A percentile compares a stretch with the other conserved stretches of the same genome.
These are phyloP conservation scores for Panthera tigris DNA, from an alignment of 2,113 vertebrate species.

Conservation along the genomic window DNA sequence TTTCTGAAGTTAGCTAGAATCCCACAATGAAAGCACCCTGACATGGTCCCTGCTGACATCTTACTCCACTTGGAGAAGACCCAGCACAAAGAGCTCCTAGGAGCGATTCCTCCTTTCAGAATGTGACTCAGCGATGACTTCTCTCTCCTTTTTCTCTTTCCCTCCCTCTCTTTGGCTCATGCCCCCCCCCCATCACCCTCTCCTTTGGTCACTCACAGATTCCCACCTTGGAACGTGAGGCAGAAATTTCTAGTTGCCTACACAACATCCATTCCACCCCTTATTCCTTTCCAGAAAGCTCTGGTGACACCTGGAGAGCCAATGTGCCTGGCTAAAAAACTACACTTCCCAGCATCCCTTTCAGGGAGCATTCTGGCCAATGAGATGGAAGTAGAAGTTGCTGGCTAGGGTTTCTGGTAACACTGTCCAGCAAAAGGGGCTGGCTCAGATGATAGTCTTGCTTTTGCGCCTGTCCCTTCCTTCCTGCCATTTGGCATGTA, in stretches of 20 bases:
- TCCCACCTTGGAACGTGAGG: background rate
- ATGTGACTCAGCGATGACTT: background rate
- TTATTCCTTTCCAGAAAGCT: background rate
- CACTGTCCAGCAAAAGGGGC: background rate
- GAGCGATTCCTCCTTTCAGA: background rate
- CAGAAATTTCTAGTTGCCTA: background rate
- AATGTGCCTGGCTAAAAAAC: background rate
- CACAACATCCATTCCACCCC: background rate
- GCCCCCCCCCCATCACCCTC: background rate
- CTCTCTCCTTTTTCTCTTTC: background rate
- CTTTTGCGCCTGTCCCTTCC: background rate
- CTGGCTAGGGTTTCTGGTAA: background rate
- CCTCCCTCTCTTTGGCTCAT: background rate
- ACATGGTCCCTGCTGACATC: background rate
- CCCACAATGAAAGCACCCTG: background rate
- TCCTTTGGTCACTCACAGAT: background rate
- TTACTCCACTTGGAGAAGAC: background rate
- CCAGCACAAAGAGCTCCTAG: background rate
- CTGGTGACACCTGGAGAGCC: background rate
- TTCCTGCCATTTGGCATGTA: background rate
- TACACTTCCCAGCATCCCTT: background rate
- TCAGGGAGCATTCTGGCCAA: background rate
- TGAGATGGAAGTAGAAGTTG: background rate
- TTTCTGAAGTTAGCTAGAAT: background rate
- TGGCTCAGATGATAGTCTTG: background rate